These are phyloP conservation scores for Malthinus seriepunctatus DNA, from an alignment of 2,888 invertebrate genomes.

Conservation along the genomic window DNA sequence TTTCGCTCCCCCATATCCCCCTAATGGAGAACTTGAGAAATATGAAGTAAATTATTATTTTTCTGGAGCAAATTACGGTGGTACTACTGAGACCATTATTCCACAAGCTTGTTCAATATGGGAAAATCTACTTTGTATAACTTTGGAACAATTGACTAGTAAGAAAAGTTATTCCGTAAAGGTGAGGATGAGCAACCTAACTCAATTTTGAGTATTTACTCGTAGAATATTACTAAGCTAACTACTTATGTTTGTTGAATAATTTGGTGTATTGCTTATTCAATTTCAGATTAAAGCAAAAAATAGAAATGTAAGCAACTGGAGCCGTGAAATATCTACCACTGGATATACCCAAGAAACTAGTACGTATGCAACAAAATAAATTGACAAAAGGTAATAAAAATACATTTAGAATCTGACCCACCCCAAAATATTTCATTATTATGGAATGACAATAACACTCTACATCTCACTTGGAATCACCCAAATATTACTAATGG, in stretches of 20 bases:
- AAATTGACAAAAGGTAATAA: not conserved
- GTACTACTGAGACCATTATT: not conserved
- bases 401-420: slow-evolving; percentile 33
- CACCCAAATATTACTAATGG: slow-evolving; percentile 39
- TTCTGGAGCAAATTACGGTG: not conserved
- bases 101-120: slow-evolving; percentile 11
- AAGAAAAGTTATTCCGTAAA: not conserved
- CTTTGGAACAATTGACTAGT: not conserved
- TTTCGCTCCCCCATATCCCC: slow-evolving; percentile 41
- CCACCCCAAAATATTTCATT: slow-evolving; percentile 32
- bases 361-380: not conserved
- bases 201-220: not conserved
- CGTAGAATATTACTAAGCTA: too few relatives aligned
- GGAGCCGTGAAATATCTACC: not conserved
- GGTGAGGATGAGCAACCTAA: slow-evolving; percentile 1
- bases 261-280: not conserved
- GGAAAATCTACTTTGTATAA: slow-evolving; percentile 7
- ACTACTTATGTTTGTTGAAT: too few relatives aligned
- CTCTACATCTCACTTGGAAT: slow-evolving; percentile 40
- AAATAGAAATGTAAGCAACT: not conserved
- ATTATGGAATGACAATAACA: slow-evolving; percentile 38
- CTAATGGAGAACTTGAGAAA: slow-evolving; percentile 36
- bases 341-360: not conserved
- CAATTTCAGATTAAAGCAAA: slow-evolving; percentile 13
- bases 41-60: slow-evolving; percentile 30